Evolutionary conservation across 37 sponge, comb jelly and placozoan genomes (phyloP).

Genomic region (Cliona cf. orientalis): DNA sequence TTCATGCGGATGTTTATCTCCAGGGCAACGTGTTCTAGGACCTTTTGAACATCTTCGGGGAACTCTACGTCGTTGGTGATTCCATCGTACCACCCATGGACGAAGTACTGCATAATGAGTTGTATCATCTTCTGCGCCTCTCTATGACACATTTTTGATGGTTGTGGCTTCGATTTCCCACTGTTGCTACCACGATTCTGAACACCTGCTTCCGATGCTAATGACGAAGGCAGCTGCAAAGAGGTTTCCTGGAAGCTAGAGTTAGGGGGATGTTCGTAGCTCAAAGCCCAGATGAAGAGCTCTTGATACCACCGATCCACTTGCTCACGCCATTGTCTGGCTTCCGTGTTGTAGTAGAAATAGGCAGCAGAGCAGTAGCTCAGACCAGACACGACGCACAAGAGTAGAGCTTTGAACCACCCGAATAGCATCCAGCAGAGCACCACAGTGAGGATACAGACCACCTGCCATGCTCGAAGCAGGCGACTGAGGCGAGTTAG

Average conservation of each 20-base stretch:
- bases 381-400: neutral
- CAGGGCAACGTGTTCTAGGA: slow-evolving; percentile 61
- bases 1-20: slow-evolving; percentile 50
- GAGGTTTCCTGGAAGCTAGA: too few species aligned
- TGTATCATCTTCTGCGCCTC: slow-evolving; percentile 76
- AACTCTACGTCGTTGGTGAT: slow-evolving; percentile 60
- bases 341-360: slow-evolving; percentile 37
- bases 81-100: slow-evolving; percentile 46
- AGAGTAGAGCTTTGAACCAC: neutral
- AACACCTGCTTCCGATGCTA: too few species aligned
- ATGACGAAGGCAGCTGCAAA: too few species aligned
- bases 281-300: slow-evolving; percentile 23
- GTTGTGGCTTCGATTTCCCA: too few species aligned
- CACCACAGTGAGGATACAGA: neutral
- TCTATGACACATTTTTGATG: slow-evolving; percentile 30
- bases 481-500: neutral
- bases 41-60: slow-evolving; percentile 46
- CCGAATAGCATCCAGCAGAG: slow-evolving; percentile 27
- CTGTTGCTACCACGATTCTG: too few species aligned
- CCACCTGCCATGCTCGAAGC: neutral
- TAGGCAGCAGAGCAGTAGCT: slow-evolving; percentile 19
- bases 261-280: slow-evolving; percentile 7
- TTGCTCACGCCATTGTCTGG: slow-evolving; percentile 4
- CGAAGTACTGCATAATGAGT: slow-evolving; percentile 67
- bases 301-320: slow-evolving; percentile 1